These are phyloP conservation scores for Macroglossus sobrinus DNA, from an alignment of 2,113 vertebrate genomes.

Conservation along the genomic window DNA sequence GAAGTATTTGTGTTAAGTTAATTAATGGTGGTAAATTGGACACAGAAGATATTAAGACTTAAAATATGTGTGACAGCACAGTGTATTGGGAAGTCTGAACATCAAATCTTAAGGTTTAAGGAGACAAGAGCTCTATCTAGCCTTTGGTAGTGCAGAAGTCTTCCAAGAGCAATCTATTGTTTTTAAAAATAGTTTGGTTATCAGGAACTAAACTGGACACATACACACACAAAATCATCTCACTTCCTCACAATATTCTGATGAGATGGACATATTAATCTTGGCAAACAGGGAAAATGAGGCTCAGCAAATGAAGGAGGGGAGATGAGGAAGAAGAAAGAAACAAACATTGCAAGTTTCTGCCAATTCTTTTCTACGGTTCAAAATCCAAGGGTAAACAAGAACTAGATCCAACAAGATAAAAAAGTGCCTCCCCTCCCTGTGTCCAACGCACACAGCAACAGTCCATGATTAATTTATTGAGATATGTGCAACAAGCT, in stretches of 20 bases:
- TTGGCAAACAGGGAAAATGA: not conserved
- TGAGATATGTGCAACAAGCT: not conserved
- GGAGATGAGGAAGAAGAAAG: not conserved
- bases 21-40: not conserved
- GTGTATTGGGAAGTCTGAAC: not conserved
- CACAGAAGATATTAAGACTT: not conserved
- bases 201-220: not conserved
- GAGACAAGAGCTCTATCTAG: not conserved
- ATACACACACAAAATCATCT: not conserved
- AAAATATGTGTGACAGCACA: not conserved
- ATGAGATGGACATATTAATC: not conserved
- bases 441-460: not conserved
- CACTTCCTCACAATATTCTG: not conserved
- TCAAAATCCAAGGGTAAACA: not conserved
- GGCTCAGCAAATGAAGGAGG: not conserved
- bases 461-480: not conserved
- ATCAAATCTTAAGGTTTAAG: not conserved
- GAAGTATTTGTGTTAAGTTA: conserved; percentile 16
- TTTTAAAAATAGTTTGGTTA: not conserved
- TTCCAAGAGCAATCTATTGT: not conserved
- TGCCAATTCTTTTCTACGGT: not conserved
- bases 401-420: not conserved
- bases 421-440: not conserved
- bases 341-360: not conserved
- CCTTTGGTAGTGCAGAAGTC: not conserved